Conservation (phyloP, 1,140 invertebrate species). For the Ectropis grisescens region DNA sequence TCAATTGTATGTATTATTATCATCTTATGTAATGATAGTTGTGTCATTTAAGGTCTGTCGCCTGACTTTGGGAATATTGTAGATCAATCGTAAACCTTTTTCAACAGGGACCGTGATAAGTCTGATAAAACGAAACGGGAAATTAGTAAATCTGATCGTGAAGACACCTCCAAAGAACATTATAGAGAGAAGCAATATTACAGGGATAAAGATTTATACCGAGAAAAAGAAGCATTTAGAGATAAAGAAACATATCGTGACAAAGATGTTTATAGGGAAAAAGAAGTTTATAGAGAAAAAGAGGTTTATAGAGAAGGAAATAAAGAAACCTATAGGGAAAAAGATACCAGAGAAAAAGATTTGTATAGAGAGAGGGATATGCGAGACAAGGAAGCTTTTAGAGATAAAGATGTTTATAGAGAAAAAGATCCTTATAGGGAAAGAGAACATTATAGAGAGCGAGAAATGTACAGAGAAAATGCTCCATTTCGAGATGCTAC, state of each 20-base stretch:
- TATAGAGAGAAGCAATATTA: conserved; percentile 63
- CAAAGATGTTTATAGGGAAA: conserved; percentile 51
- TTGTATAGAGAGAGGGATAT: conserved; percentile 60
- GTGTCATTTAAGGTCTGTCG: conserved; percentile 35
- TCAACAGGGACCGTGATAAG: conserved; percentile 57
- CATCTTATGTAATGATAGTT: no score
- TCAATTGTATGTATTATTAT: no score
- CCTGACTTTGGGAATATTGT: conserved; percentile 38
- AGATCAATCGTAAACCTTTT: conserved; percentile 42
- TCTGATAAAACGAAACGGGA: conserved; percentile 54
- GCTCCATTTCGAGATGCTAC: conserved; percentile 51
- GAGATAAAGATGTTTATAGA: conserved; percentile 56
- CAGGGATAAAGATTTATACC: conserved; percentile 41
- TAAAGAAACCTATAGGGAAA: conserved; percentile 44
- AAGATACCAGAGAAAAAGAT: conserved; percentile 58
- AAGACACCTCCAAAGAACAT: conserved; percentile 62
- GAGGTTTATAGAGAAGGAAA: conserved; percentile 42
- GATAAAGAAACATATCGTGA: conserved; percentile 48
- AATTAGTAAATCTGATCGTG: conserved; percentile 45
- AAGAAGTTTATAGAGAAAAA: conserved; percentile 52
- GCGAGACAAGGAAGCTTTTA: conserved; percentile 42
- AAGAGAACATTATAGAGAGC: conserved; percentile 58
- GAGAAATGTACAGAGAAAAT: conserved; percentile 52
- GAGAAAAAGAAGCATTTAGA: conserved; percentile 65
- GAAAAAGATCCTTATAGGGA: conserved; percentile 54